These are phyloP conservation scores for Acipenser oxyrinchus DNA, from an alignment of 2,797 vertebrate species.

Conservation along the genomic window DNA sequence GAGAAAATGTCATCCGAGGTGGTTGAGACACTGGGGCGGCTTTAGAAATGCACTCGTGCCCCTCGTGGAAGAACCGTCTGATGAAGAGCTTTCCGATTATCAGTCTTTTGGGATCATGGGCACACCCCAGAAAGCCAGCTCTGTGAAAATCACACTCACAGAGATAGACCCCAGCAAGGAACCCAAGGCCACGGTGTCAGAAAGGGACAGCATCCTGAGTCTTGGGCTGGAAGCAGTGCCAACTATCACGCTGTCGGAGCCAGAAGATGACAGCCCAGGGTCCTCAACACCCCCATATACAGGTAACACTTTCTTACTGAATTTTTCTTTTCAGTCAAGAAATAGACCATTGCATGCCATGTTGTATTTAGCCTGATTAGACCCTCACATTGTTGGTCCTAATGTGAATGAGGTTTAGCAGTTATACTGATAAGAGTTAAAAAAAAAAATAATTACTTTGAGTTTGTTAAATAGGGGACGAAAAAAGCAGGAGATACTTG, in stretches of 20 bases:
- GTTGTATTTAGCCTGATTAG: too few species aligned
- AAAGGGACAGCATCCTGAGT: slow-evolving; percentile 70
- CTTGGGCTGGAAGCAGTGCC: slow-evolving; percentile 82
- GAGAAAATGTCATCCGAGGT: slow-evolving; percentile 26
- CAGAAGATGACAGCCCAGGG: slow-evolving; percentile 90
- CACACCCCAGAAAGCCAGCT: slow-evolving; percentile 58
- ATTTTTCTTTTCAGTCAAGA: background rate
- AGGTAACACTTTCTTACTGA: slow-evolving; percentile 46
- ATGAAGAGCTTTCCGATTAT: slow-evolving; percentile 66
- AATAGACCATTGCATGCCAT: too few species aligned
- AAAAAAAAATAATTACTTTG: too few species aligned
- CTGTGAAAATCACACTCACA: slow-evolving; percentile 81
- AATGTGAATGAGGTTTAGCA: too few species aligned
- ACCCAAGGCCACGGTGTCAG: slow-evolving; percentile 41
- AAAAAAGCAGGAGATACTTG: too few species aligned
- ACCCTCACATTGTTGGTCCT: too few species aligned
- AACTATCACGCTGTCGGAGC: slow-evolving; percentile 85
- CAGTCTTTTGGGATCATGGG: slow-evolving; percentile 55
- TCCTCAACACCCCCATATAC: slow-evolving; percentile 85
- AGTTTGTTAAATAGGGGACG: too few species aligned
- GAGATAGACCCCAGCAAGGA: slow-evolving; percentile 50
- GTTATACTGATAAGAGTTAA: too few species aligned
- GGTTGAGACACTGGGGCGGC: slow-evolving; percentile 60
- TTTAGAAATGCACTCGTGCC: slow-evolving; percentile 64
- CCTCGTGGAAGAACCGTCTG: slow-evolving; percentile 69